Evolutionary conservation across 1,140 invertebrate genomes (phyloP).

Genomic region (Brachionus koreanus): DNA sequence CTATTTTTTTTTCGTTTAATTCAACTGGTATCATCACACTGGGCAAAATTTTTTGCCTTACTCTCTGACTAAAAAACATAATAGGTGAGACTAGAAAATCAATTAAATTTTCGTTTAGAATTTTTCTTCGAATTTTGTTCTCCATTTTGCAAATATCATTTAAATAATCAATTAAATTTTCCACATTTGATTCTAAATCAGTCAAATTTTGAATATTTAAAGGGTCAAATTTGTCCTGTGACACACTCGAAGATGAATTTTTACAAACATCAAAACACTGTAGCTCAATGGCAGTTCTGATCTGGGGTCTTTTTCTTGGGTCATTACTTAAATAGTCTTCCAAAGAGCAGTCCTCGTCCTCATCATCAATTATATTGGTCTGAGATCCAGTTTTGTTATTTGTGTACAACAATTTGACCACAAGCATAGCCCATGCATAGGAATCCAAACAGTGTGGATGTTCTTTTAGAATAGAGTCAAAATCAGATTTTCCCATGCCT

Average conservation of each 20-base stretch:
- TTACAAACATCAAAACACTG: conserved; percentile 8
- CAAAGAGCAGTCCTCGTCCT: conserved; percentile 7
- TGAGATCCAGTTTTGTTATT: not conserved
- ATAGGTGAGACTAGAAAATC: conserved; percentile 31
- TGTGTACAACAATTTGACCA: conserved; percentile 1
- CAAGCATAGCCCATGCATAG: conserved; percentile 12
- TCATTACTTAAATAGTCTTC: conserved; percentile 4
- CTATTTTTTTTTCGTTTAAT: not conserved
- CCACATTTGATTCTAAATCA: not conserved
- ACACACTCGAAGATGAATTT: not conserved
- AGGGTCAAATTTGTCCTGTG: not conserved
- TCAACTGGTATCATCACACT: conserved; percentile 1
- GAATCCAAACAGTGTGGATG: not conserved
- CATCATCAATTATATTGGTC: conserved; percentile 24
- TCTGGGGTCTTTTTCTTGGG: not conserved
- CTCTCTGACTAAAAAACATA: conserved; percentile 22
- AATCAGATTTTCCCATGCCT: not conserved
- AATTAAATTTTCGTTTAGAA: conserved; percentile 29
- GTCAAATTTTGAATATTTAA: conserved; percentile 8
- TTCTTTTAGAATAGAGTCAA: not conserved
- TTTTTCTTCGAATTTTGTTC: not conserved
- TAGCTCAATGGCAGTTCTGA: not conserved
- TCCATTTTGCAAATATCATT: not conserved
- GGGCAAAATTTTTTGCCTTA: not conserved
- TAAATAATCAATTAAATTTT: not conserved